phyloP scores from a whole-genome alignment of 2,888 invertebrate species.

The Parelbella ahira region DNA sequence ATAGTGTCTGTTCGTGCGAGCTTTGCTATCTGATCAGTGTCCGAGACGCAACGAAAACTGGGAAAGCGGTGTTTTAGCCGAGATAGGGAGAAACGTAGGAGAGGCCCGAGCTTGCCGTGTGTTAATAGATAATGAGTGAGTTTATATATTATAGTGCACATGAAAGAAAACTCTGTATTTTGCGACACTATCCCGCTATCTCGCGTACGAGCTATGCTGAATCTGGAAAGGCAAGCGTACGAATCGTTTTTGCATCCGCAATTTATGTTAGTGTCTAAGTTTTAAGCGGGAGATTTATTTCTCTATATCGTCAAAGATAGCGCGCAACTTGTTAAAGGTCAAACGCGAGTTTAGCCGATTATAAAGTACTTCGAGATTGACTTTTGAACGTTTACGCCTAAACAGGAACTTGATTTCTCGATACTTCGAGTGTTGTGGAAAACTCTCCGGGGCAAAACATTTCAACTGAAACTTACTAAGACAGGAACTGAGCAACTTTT shows the following conservation, averaged over 20 bases:
- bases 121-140: slow-evolving; percentile 74
- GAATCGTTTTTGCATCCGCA: slow-evolving; percentile 47
- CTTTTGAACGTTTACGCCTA: slow-evolving; percentile 41
- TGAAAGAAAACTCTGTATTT: slow-evolving; percentile 57
- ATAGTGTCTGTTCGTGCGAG: slow-evolving; percentile 56
- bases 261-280: slow-evolving; percentile 65
- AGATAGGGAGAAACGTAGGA: slow-evolving; percentile 65
- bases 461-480: slow-evolving; percentile 26
- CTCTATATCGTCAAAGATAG: slow-evolving; percentile 47
- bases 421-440: slow-evolving; percentile 25
- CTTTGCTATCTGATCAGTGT: slow-evolving; percentile 65
- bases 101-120: slow-evolving; percentile 67
- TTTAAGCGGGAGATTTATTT: slow-evolving; percentile 66
- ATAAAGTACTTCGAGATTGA: slow-evolving; percentile 53
- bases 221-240: slow-evolving; percentile 55
- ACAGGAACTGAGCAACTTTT: slow-evolving; percentile 25
- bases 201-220: slow-evolving; percentile 45
- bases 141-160: slow-evolving; percentile 49
- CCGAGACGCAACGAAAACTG: slow-evolving; percentile 57
- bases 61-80: slow-evolving; percentile 70
- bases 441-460: slow-evolving; percentile 22
- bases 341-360: slow-evolving; percentile 42
- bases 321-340: slow-evolving; percentile 53
- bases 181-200: slow-evolving; percentile 67
- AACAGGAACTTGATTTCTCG: slow-evolving; percentile 39